Conservation (phyloP, 2,888 invertebrate genomes). For the Latrodectus hesperus region DNA sequence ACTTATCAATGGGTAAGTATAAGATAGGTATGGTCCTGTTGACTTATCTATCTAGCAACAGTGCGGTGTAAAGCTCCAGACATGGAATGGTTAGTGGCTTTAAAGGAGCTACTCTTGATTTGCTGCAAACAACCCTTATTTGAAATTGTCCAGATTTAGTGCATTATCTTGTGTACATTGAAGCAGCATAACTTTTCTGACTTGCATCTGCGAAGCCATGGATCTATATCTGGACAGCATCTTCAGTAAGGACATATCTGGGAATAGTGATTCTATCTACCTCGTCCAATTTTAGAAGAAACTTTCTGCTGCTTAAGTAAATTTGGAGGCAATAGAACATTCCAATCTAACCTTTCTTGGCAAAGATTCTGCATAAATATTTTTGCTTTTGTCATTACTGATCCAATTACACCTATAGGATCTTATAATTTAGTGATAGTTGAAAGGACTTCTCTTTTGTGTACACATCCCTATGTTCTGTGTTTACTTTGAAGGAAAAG, state of each 20-base stretch:
- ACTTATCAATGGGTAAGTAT: no score
- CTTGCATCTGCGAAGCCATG: neutral
- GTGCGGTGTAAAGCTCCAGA: no score
- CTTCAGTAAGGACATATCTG: no score
- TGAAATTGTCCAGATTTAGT: neutral
- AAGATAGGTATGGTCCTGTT: no score
- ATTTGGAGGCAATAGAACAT: neutral
- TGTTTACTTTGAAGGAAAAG: neutral
- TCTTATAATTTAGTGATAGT: no score
- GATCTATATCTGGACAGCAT: no score
- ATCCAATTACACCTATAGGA: neutral
- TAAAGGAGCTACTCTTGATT: neutral
- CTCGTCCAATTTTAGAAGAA: neutral
- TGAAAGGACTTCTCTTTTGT: slow-evolving; percentile 7
- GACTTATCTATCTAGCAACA: no score
- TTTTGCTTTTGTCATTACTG: neutral
- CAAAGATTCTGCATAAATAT: neutral
- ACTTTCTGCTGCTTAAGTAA: neutral
- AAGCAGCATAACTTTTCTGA: neutral
- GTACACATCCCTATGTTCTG: neutral
- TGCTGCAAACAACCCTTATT: neutral
- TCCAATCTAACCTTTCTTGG: slow-evolving; percentile 1
- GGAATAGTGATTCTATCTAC: no score
- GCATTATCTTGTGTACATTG: neutral
- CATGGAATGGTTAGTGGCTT: neutral